These are phyloP conservation scores for Tetragnatha versicolor DNA, from an alignment of 1,140 invertebrate genomes.

Conservation along the genomic window DNA sequence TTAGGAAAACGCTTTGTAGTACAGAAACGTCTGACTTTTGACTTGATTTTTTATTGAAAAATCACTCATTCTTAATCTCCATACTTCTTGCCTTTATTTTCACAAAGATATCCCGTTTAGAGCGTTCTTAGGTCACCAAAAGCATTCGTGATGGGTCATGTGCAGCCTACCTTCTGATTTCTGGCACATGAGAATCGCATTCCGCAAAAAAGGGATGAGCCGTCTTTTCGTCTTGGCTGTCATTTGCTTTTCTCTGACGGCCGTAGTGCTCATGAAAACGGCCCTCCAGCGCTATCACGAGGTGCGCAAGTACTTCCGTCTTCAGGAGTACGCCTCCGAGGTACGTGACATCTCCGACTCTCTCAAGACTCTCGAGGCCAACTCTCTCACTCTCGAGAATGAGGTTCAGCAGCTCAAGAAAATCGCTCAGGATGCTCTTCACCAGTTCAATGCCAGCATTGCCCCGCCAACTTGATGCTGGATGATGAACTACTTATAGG, in stretches of 20 bases:
- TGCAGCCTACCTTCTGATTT: background rate
- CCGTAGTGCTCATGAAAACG: slow-evolving; percentile 47
- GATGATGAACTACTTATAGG: too few relatives aligned
- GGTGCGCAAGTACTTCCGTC: slow-evolving; percentile 49
- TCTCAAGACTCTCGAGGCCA: slow-evolving; percentile 35
- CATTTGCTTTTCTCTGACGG: slow-evolving; percentile 31
- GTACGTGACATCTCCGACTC: slow-evolving; percentile 49
- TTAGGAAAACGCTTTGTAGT: too few relatives aligned
- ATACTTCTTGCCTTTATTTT: too few relatives aligned
- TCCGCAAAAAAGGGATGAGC: slow-evolving; percentile 38
- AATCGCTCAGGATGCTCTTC: slow-evolving; percentile 26
- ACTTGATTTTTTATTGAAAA: too few relatives aligned
- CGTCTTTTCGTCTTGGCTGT: slow-evolving; percentile 34
- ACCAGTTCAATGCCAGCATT: slow-evolving; percentile 36
- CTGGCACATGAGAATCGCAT: slow-evolving; percentile 9
- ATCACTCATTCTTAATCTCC: too few relatives aligned
- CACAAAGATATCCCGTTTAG: too few relatives aligned
- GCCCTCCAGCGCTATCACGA: slow-evolving; percentile 45
- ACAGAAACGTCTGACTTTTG: too few relatives aligned
- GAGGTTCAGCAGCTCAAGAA: slow-evolving; percentile 51
- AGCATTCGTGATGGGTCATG: too few relatives aligned
- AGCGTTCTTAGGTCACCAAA: too few relatives aligned
- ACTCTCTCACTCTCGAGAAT: slow-evolving; percentile 46
- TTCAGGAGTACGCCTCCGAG: slow-evolving; percentile 52
- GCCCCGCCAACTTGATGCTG: background rate